Evolutionary conservation across 1,140 invertebrate genomes (phyloP).

Genomic region (Zaprionus ornatus): DNA sequence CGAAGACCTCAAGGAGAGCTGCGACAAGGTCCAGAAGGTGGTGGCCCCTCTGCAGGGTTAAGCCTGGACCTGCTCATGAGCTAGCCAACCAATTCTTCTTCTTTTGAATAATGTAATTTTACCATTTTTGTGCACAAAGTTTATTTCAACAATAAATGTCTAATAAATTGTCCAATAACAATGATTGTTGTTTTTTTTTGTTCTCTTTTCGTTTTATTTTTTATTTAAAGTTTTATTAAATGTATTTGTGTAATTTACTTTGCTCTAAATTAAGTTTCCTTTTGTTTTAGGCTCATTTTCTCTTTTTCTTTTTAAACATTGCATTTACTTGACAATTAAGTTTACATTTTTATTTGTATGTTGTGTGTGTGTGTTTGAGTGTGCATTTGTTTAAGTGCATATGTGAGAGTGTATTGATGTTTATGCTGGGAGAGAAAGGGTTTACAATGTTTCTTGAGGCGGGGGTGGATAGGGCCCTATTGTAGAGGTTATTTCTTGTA

Average conservation of each 20-base stretch:
- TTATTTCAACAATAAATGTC: constrained; percentile 55
- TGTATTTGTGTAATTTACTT: constrained; percentile 75
- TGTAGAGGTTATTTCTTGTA: constrained; percentile 29
- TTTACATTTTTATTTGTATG: constrained; percentile 31
- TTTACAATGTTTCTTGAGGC: constrained; percentile 2
- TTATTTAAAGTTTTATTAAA: constrained; percentile 68
- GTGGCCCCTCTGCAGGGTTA: constrained; percentile 72
- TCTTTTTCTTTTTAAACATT: constrained; percentile 44
- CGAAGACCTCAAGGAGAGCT: constrained; percentile 77
- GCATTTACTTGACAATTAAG: constrained; percentile 59
- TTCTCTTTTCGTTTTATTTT: constrained; percentile 45
- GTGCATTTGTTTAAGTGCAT: constrained; percentile 38
- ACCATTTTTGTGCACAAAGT: constrained; percentile 54
- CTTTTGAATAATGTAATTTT: constrained; percentile 35
- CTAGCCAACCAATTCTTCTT: neutral
- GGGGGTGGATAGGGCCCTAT: constrained; percentile 4
- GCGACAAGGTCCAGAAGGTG: constrained; percentile 74
- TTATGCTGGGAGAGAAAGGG: constrained; percentile 35
- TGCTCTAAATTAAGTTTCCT: constrained; percentile 68
- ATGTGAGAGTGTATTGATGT: constrained; percentile 40
- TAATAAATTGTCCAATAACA: constrained; percentile 61
- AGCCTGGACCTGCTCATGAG: neutral
- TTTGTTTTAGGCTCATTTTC: constrained; percentile 37
- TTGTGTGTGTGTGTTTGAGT: constrained; percentile 30
- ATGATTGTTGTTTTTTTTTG: constrained; percentile 19